Base-by-base conservation (phyloP, 2,888 invertebrate genomes). In the Frankliniella fusca region DNA sequence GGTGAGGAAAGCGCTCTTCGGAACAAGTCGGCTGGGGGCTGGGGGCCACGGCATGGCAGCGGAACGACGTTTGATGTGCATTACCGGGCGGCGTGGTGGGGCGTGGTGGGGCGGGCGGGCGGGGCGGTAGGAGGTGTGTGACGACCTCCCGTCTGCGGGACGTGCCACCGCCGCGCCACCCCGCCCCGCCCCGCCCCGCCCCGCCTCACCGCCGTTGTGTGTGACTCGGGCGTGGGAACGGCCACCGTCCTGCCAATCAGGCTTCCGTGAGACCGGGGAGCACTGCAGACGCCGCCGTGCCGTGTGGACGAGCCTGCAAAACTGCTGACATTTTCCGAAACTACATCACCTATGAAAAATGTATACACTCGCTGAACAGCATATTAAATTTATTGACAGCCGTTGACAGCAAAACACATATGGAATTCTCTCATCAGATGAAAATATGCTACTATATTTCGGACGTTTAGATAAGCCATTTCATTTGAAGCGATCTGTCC, bases 31-130 rank as follows among this genome's bases (percentile, higher is more conserved):
- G 54, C n/a, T 18, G 70, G 23, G 70, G 23, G 70, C 2, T 70
- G 27, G 23, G 70, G 70, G 65, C 65, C 65, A 20, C 23, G 70
- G 70, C 20, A 23, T n/a, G 70, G 70, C 70, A 27, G 70, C 23
- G 70, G 23, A 23, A 70, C 27, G 70, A 70, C 54, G 54, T 54
- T 54, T 54, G 54, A 54, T 54, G 70, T 70, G 70, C 70, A 70
- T 70, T 70, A 70, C 70, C 23, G 70, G 27, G n/a, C n/a, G n/a
- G n/a, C n/a, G n/a, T n/a, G n/a, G n/a, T n/a, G n/a, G n/a, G n/a
- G n/a, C n/a, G n/a, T n/a, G n/a, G n/a, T n/a, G n/a, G n/a, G n/a
- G 65, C 65, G 15, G 65, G 65, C 7, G 54, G 54, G 15, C 11
- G 18, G 12, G 50, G 50, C 50, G 50, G 54, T 11, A 1, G 15